Percentiles rank a stretch among this genome's conserved stretches.
These are phyloP conservation scores for Fabriciana adippe DNA, from an alignment of 2,888 invertebrate genomes.

Conservation along the genomic window DNA sequence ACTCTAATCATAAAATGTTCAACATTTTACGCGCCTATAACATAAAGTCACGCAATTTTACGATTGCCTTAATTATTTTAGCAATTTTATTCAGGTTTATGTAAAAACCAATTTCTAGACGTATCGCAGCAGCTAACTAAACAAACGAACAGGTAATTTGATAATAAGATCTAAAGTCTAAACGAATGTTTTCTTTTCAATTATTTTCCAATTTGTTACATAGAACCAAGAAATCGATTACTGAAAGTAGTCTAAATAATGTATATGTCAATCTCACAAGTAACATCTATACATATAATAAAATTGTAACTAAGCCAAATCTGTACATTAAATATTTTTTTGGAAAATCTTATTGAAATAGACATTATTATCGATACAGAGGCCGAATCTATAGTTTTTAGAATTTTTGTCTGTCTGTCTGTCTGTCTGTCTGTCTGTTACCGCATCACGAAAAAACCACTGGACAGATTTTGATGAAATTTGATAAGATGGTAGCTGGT, in stretches of 20 bases:
- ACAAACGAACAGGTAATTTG: neutral
- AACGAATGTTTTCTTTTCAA: neutral
- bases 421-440: no score
- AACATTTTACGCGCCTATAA: conserved; percentile 20
- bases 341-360: no score
- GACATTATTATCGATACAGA: no score
- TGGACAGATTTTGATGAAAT: no score
- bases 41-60: conserved; percentile 32
- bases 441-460: no score
- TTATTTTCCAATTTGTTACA: neutral
- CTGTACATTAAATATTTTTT: no score
- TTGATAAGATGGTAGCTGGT: no score
- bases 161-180: neutral
- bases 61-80: conserved; percentile 24
- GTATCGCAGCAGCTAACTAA: no score
- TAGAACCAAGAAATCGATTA: neutral
- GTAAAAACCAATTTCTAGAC: neutral
- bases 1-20: conserved; percentile 22
- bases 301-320: no score
- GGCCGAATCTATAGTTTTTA: no score
- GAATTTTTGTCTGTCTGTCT: no score
- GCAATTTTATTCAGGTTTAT: conserved; percentile 1
- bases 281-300: no score
- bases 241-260: neutral
- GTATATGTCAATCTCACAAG: neutral